phyloP scores from a whole-genome alignment of 2,113 vertebrate genomes.

The Ariopsis seemanni region DNA sequence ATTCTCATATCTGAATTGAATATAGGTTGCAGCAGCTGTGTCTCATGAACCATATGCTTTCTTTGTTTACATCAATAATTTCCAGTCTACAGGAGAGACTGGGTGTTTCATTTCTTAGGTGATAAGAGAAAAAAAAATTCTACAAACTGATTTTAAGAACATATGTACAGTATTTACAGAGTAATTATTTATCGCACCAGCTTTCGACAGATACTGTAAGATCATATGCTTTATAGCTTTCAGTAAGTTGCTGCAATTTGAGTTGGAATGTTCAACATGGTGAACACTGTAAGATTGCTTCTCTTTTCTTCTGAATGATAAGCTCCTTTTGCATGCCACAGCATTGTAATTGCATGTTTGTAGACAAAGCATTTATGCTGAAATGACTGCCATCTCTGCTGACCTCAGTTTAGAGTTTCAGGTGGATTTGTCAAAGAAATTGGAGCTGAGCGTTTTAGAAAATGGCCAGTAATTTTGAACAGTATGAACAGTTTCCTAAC shows the following conservation, averaged over 20 bases:
- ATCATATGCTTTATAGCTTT: neutral
- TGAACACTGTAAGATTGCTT: neutral
- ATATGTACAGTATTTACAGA: neutral
- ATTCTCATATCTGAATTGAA: neutral
- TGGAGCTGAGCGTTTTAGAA: neutral
- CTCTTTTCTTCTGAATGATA: neutral
- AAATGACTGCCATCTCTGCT: neutral
- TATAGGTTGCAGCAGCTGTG: neutral
- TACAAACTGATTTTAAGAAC: conserved; percentile 52
- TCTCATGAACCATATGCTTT: conserved; percentile 14
- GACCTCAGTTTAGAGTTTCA: neutral
- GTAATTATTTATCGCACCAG: neutral
- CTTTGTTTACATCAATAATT: conserved; percentile 24
- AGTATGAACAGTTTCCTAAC: neutral
- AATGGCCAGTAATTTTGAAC: neutral
- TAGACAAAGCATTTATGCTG: conserved; percentile 2
- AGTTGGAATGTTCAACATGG: neutral
- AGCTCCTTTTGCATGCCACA: conserved; percentile 4
- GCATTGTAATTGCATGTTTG: conserved; percentile 14
- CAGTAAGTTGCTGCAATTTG: neutral
- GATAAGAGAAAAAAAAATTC: conserved; percentile 60
- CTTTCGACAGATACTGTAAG: neutral
- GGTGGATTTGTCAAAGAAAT: neutral
- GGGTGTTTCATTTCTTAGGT: neutral
- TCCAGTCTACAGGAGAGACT: neutral